Base-by-base conservation (phyloP, 53 echinoderm and acorn worm genomes). In the Temnopleurus reevesii region DNA sequence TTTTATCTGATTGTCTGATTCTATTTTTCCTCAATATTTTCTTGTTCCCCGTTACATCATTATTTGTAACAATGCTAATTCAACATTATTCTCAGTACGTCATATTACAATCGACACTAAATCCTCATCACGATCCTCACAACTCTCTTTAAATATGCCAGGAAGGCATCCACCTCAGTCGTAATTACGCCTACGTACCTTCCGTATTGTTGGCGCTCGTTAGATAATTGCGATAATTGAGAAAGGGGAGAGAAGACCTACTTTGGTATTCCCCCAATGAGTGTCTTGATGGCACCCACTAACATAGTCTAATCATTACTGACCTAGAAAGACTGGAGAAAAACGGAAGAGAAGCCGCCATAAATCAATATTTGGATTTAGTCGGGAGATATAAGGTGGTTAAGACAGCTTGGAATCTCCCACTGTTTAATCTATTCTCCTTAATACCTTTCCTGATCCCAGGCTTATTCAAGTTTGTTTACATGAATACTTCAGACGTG, bases 341-440 rank as follows among this genome's bases (percentile, higher is more conserved):
- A n/a, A n/a, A n/a, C n/a, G 8, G 23, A 3, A 71, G 23, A 18
- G 41, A 21, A 41, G 71, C 38, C 71, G 23, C 8, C n/a, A 41
- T 71, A 71, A 71, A 71, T 71, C 71, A 71, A 71, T 71, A 71
- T 71, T 71, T 36, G 71, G 36, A 71, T 71, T 41, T 71, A 71
- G 41, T 23, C 10, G 71, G 1, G 21, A 41, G 21, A 21, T 71
- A 41, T 41, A 71, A 38, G 41, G 71, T n/a, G 38, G 71, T n/a
- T n/a, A 9, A 71, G 71, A 19, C 71, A n/a, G n/a, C 65, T 9
- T 29, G 4, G 12, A 1, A 3, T 36, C 41, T 71, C 71, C 41
- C 34, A 23, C 0, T 38, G 71, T 17, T n/a, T 71, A 71, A 71
- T 71, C 19, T 71, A 41, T 36, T 71, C 23, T 71, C 21, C 6